These are phyloP conservation scores for Uropsilus gracilis DNA, from an alignment of 2,113 vertebrate genomes.

Conservation along the genomic window DNA sequence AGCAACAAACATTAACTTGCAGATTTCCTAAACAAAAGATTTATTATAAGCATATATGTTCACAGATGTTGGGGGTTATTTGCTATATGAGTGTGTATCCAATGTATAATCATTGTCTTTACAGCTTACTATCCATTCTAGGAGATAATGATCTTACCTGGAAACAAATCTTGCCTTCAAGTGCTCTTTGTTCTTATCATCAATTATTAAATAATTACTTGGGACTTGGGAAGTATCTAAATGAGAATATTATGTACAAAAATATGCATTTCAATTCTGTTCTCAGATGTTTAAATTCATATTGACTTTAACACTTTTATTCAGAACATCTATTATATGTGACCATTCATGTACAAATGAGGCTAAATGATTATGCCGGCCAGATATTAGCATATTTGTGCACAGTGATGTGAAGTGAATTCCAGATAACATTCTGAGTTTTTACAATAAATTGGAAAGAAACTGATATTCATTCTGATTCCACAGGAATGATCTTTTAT, in stretches of 20 bases:
- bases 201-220: background rate
- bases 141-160: background rate
- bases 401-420: background rate
- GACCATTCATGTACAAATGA: constrained; percentile 31
- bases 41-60: background rate
- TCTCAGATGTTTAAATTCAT: constrained; percentile 53
- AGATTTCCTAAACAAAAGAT: constrained; percentile 9
- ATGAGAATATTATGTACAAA: background rate
- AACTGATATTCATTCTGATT: background rate
- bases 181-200: constrained; percentile 1
- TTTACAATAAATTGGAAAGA: constrained; percentile 27
- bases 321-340: constrained; percentile 32
- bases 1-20: background rate
- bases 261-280: constrained; percentile 46
- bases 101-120: background rate
- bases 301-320: background rate
- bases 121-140: background rate
- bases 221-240: constrained; percentile 2
- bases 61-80: background rate
- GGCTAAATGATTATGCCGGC: background rate
- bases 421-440: background rate
- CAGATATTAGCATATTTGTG: background rate
- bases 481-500: background rate
- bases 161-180: constrained; percentile 5
- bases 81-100: background rate